Evolutionary conservation across 64 coral and sea anemone genomes (phyloP).

Genomic region (Astreopora myriophthalma): DNA sequence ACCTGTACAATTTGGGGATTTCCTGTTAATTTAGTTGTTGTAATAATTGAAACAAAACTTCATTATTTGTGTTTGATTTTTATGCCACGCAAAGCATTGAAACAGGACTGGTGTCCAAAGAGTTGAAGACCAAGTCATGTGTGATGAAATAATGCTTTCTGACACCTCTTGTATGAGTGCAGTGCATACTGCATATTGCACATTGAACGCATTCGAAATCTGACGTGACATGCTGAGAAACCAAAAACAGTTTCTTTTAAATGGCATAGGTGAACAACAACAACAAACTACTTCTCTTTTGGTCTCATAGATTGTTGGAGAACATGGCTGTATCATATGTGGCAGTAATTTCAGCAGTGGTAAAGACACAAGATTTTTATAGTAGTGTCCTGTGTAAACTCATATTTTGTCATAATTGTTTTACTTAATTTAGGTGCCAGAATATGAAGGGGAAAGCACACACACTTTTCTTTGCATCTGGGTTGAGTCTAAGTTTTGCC

Average conservation of each 20-base stretch:
- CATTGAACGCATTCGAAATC: conserved; percentile 63
- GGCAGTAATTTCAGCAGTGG: too few relatives aligned
- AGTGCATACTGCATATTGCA: not conserved
- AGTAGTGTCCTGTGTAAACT: too few relatives aligned
- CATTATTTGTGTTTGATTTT: not conserved
- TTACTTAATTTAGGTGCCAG: too few relatives aligned
- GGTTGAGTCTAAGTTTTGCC: too few relatives aligned
- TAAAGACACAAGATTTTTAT: too few relatives aligned
- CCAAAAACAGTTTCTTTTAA: not conserved
- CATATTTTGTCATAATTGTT: too few relatives aligned
- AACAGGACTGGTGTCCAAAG: not conserved
- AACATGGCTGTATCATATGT: too few relatives aligned
- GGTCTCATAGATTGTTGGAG: not conserved
- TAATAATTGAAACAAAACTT: too few relatives aligned
- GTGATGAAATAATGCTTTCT: conserved; percentile 53
- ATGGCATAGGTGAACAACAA: not conserved
- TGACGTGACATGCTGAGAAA: not conserved
- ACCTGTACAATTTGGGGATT: too few relatives aligned
- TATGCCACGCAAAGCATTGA: not conserved
- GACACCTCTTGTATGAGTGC: conserved; percentile 92
- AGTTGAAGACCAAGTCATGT: not conserved
- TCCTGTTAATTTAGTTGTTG: too few relatives aligned
- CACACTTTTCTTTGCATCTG: too few relatives aligned
- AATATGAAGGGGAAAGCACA: too few relatives aligned
- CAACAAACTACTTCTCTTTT: not conserved